Percentiles rank a stretch among this genome's conserved stretches.
Evolutionary conservation across 2,888 invertebrate genomes (phyloP).

Genomic region (Leptodirus hochenwartii): DNA sequence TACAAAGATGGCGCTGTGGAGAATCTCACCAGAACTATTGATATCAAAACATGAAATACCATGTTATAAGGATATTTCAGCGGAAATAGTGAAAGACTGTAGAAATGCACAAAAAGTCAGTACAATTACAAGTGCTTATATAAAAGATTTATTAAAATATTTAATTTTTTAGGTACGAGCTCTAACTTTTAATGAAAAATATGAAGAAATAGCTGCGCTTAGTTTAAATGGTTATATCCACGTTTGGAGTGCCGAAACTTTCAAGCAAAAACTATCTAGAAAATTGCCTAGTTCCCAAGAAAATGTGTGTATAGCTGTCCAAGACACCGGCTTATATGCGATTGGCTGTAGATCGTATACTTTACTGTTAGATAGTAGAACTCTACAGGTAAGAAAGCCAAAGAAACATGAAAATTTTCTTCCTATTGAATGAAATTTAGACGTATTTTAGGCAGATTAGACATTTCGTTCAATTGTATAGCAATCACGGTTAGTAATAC

Average conservation of each 20-base stretch:
- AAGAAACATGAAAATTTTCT: conserved; percentile 6
- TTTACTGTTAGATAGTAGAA: conserved; percentile 72
- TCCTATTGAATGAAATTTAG: conserved; percentile 1
- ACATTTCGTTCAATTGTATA: no score
- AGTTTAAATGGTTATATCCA: conserved; percentile 89
- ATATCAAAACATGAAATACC: conserved; percentile 31
- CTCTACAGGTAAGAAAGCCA: conserved; percentile 51
- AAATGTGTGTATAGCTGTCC: conserved; percentile 80
- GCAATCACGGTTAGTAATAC: no score
- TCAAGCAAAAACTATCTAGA: conserved; percentile 70
- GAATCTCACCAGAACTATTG: conserved; percentile 36
- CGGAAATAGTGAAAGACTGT: conserved; percentile 59
- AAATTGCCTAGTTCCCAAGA: conserved; percentile 82
- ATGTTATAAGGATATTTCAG: conserved; percentile 36
- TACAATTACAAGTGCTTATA: conserved; percentile 1
- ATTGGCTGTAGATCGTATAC: conserved; percentile 91
- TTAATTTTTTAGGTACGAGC: conserved; percentile 44
- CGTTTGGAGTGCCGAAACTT: conserved; percentile 80
- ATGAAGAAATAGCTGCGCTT: conserved; percentile 76
- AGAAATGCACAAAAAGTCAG: conserved; percentile 48
- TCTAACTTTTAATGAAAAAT: conserved; percentile 67
- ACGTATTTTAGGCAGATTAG: no score
- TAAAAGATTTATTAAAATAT: conserved; percentile 1
- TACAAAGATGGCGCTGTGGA: conserved; percentile 80
- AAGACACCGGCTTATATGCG: conserved; percentile 76